Evolutionary conservation across 2,888 invertebrate species (phyloP).

Genomic region (Gibbula magus): DNA sequence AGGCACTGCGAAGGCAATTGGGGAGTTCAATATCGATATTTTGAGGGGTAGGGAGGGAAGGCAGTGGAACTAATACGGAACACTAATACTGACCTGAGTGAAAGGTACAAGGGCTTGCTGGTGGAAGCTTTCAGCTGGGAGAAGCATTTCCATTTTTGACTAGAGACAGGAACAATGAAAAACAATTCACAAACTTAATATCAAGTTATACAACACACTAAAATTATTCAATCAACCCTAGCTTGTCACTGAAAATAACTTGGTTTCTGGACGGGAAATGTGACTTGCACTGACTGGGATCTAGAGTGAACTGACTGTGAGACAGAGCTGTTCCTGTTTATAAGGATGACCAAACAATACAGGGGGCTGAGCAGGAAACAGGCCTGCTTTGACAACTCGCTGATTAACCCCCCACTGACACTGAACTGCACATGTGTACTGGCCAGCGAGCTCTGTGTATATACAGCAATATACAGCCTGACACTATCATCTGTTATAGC

Average conservation of each 20-base stretch:
- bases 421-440: background rate
- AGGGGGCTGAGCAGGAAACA: background rate
- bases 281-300: no score
- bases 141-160: slow-evolving; percentile 15
- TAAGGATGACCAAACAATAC: slow-evolving; percentile 12
- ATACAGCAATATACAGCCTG: background rate
- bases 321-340: slow-evolving; percentile 5
- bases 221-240: no score
- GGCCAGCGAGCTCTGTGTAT: background rate
- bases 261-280: no score
- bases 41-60: background rate
- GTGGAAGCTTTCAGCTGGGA: background rate
- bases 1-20: background rate
- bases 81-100: slow-evolving; percentile 12
- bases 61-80: background rate
- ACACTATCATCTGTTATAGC: no score
- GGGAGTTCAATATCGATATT: slow-evolving; percentile 19
- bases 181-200: background rate
- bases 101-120: slow-evolving; percentile 12
- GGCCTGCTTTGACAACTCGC: slow-evolving; percentile 1
- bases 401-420: slow-evolving; percentile 6
- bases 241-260: no score
- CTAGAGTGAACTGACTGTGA: background rate
- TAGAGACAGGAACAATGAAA: background rate
- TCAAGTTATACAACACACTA: no score